Evolutionary conservation across 1,140 invertebrate genomes (phyloP).

Genomic region (Aphelenchoides besseyi): DNA sequence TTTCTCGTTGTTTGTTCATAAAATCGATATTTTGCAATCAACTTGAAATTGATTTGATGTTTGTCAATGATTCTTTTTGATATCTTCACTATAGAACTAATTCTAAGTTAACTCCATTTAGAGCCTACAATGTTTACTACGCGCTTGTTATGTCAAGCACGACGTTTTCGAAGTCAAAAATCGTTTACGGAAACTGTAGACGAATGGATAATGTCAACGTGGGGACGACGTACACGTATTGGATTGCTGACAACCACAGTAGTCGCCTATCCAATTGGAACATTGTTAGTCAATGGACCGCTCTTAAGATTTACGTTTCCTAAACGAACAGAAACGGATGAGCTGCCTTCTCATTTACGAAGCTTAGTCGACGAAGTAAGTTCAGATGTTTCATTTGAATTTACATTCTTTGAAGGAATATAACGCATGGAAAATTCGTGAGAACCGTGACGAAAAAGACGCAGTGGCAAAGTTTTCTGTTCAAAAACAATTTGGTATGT

Average conservation of each 20-base stretch:
- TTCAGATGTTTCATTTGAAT: not conserved
- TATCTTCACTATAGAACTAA: no score
- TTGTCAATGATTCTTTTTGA: no score
- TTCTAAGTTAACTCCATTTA: not conserved
- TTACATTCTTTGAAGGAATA: not conserved
- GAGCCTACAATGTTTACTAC: not conserved
- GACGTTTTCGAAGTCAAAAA: not conserved
- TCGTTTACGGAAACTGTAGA: not conserved
- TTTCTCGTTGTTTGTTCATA: no score
- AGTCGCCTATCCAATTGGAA: slow-evolving; percentile 6
- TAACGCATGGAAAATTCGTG: not conserved
- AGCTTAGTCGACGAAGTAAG: slow-evolving; percentile 11
- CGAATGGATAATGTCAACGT: slow-evolving; percentile 4
- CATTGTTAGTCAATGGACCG: slow-evolving; percentile 4
- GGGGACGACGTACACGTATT: not conserved
- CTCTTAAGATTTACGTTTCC: not conserved
- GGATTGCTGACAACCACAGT: not conserved
- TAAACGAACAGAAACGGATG: not conserved
- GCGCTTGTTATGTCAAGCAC: not conserved
- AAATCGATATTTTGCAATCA: no score
- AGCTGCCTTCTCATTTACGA: not conserved
- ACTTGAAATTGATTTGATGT: no score
- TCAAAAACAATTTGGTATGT: slow-evolving; percentile 10
- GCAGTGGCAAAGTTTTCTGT: not conserved
- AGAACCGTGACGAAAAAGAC: slow-evolving; percentile 1